A percentile compares a stretch with the other conserved stretches of the same genome.
These are phyloP conservation scores for Odontamblyopus lacepedii DNA, from an alignment of 2,797 vertebrate genomes.

Conservation along the genomic window DNA sequence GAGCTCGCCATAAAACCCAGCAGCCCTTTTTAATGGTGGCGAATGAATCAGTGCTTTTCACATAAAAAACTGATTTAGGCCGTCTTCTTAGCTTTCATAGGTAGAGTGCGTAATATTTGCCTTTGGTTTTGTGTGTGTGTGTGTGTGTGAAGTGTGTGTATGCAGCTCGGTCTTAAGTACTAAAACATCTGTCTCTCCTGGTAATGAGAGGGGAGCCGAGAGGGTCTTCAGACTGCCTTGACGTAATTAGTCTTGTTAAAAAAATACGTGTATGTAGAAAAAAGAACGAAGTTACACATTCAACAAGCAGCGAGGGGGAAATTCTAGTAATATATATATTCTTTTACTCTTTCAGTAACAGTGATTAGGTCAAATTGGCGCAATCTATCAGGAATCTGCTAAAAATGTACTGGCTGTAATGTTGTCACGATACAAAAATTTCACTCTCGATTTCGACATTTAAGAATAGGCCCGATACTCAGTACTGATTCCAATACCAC, in stretches of 20 bases:
- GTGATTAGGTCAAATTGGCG: too few relatives aligned
- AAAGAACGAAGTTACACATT: too few relatives aligned
- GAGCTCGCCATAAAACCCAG: conserved; percentile 49
- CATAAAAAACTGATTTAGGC: conserved; percentile 70
- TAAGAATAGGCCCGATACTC: too few relatives aligned
- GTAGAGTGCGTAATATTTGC: conserved; percentile 46
- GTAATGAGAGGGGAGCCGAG: conserved; percentile 65
- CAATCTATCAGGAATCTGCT: too few relatives aligned
- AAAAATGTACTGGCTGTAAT: too few relatives aligned
- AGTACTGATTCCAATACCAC: too few relatives aligned
- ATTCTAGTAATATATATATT: too few relatives aligned
- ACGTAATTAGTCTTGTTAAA: conserved; percentile 60
- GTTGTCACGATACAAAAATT: too few relatives aligned
- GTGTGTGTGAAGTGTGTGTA: conserved; percentile 14
- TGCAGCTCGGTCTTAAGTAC: conserved; percentile 30
- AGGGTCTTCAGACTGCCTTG: conserved; percentile 56
- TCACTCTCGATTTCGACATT: too few relatives aligned
- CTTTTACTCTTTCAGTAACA: too few relatives aligned
- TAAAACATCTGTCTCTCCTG: conserved; percentile 72
- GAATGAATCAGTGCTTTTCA: conserved; percentile 67
- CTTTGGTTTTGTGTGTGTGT: conserved; percentile 9
- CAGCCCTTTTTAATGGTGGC: conserved; percentile 57
- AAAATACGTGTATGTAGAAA: conserved; percentile 4
- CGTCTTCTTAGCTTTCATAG: conserved; percentile 57
- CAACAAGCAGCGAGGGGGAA: too few relatives aligned